A percentile compares a stretch with the other conserved stretches of the same genome.
Conservation (phyloP, 2,888 invertebrate species). For the Microchrysa polita region DNA sequence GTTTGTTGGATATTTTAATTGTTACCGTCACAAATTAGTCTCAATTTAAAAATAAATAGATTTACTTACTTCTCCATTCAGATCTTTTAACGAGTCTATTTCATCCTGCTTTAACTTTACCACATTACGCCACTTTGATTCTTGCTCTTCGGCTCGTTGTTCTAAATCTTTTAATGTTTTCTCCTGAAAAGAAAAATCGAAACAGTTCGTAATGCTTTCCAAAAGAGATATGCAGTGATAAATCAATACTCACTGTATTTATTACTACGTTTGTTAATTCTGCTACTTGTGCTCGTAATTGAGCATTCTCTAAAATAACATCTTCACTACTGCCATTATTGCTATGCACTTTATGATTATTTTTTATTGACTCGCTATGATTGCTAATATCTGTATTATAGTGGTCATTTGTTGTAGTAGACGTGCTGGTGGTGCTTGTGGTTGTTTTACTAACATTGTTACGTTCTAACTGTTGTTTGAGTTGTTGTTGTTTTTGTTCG, state of each 20-base stretch:
- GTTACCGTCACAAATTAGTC: too few species aligned
- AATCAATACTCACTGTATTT: slow-evolving; percentile 73
- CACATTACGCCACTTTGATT: slow-evolving; percentile 62
- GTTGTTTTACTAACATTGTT: slow-evolving; percentile 51
- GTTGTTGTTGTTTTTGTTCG: slow-evolving; percentile 48
- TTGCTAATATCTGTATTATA: slow-evolving; percentile 52
- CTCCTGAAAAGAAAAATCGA: slow-evolving; percentile 55
- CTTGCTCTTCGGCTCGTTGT: slow-evolving; percentile 61
- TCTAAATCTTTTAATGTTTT: slow-evolving; percentile 62
- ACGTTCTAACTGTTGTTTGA: slow-evolving; percentile 46
- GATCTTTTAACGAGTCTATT: slow-evolving; percentile 61
- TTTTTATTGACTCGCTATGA: slow-evolving; percentile 53
- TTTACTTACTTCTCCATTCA: slow-evolving; percentile 57
- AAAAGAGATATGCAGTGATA: slow-evolving; percentile 30
- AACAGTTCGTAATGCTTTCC: background rate
- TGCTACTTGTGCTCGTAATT: slow-evolving; percentile 71
- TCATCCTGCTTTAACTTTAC: slow-evolving; percentile 62
- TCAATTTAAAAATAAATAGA: too few species aligned
- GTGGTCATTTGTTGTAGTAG: slow-evolving; percentile 52
- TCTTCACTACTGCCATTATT: slow-evolving; percentile 45
- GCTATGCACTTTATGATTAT: slow-evolving; percentile 53
- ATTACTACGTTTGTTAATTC: slow-evolving; percentile 80
- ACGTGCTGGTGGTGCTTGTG: slow-evolving; percentile 51
- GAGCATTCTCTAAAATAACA: slow-evolving; percentile 67
- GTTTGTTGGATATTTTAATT: too few species aligned